These are phyloP conservation scores for Dione juno DNA, from an alignment of 2,888 invertebrate species.

Conservation along the genomic window DNA sequence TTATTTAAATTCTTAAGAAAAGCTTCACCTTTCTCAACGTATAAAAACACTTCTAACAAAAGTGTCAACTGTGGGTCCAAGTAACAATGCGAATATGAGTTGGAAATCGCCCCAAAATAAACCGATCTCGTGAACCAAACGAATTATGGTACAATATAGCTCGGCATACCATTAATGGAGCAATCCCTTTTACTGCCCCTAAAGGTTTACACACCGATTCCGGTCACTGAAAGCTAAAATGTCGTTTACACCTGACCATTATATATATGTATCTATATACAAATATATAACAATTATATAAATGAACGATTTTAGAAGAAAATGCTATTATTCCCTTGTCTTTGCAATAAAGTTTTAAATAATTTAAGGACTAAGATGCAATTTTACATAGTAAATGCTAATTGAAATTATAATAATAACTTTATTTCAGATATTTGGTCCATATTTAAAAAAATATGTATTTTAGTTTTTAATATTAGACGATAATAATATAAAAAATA, in stretches of 20 bases:
- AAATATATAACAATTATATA: background rate
- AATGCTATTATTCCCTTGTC: slow-evolving; percentile 14
- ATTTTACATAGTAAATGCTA: no score
- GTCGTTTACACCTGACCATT: slow-evolving; percentile 34
- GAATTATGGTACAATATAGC: slow-evolving; percentile 52
- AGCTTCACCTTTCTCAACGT: background rate
- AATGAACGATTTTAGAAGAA: slow-evolving; percentile 10
- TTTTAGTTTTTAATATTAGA: background rate
- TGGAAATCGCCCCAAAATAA: slow-evolving; percentile 16
- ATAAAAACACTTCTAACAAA: background rate
- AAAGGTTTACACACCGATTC: slow-evolving; percentile 51
- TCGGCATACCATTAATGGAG: slow-evolving; percentile 62
- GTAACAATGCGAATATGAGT: background rate
- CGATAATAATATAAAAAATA: background rate
- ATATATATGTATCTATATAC: no score
- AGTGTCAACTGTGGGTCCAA: background rate
- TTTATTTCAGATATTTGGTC: no score
- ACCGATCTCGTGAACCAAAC: slow-evolving; percentile 29
- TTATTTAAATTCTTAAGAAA: background rate
- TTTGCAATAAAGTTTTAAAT: slow-evolving; percentile 4
- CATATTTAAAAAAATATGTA: background rate
- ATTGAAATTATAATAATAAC: no score
- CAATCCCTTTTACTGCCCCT: slow-evolving; percentile 66
- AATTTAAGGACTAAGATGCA: no score
- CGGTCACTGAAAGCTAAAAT: slow-evolving; percentile 38